Percentiles rank a stretch among this genome's conserved stretches.
Conservation (phyloP, 2,113 vertebrate genomes). For the Coregonus clupeaformis region DNA sequence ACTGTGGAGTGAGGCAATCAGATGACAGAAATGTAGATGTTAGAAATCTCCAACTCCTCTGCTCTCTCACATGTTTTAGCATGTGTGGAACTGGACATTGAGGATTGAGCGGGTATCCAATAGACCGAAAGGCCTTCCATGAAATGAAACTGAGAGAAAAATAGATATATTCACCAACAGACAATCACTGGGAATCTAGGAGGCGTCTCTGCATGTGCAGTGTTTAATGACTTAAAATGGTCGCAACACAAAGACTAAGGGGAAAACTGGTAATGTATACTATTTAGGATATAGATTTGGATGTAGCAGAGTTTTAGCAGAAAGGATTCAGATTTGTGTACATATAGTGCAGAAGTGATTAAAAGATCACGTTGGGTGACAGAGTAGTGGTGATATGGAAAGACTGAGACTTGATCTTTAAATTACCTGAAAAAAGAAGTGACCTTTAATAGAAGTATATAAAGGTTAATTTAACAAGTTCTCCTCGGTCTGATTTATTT, state of each 20-base stretch:
- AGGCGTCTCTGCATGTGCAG: conserved; percentile 34
- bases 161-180: conserved; percentile 1
- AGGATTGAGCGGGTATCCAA: neutral
- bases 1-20: neutral
- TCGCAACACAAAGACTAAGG: conserved; percentile 24
- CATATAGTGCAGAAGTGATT: conserved; percentile 58
- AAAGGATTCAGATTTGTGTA: conserved; percentile 36
- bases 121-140: neutral
- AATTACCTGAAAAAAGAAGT: conserved; percentile 69
- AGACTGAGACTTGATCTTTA: conserved; percentile 73
- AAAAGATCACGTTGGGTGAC: conserved; percentile 62
- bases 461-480: conserved; percentile 74
- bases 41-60: neutral
- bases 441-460: conserved; percentile 78
- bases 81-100: neutral
- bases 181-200: conserved; percentile 51
- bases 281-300: conserved; percentile 41
- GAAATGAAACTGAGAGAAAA: neutral
- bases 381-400: conserved; percentile 62
- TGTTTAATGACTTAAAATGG: conserved; percentile 53
- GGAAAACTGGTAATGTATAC: conserved; percentile 46
- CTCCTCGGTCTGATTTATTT: conserved; percentile 70
- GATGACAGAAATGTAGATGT: neutral
- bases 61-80: neutral
- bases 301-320: conserved; percentile 45